These are phyloP conservation scores for Odocoileus virginianus DNA, from an alignment of 2,113 vertebrate species.

Conservation along the genomic window DNA sequence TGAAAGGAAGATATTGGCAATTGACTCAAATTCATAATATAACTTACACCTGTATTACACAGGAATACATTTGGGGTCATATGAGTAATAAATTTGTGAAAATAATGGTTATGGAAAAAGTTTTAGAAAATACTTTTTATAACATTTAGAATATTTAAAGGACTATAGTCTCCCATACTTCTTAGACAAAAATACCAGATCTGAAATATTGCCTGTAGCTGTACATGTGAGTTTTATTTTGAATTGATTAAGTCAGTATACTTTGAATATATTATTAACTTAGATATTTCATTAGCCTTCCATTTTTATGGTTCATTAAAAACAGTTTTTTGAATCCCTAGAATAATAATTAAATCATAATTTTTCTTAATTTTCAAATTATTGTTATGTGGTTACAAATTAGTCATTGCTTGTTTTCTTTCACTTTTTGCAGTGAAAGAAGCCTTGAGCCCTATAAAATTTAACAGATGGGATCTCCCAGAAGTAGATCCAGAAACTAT, in stretches of 20 bases:
- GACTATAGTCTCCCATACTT: not conserved
- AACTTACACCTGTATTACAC: not conserved
- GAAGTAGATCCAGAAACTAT: slow-evolving; percentile 91
- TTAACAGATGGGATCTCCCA: slow-evolving; percentile 92
- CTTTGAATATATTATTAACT: not conserved
- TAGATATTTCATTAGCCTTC: not conserved
- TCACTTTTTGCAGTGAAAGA: slow-evolving; percentile 83
- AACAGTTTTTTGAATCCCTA: slow-evolving; percentile 5
- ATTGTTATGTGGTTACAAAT: not conserved
- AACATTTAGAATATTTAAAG: not conserved
- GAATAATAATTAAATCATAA: slow-evolving; percentile 15
- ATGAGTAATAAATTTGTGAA: not conserved
- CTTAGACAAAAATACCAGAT: not conserved
- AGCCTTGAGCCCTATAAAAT: slow-evolving; percentile 89
- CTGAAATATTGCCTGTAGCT: not conserved
- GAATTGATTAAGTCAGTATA: not conserved
- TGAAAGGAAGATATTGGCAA: not conserved
- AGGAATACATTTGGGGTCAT: not conserved
- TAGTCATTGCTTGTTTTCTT: slow-evolving; percentile 23
- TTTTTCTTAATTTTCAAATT: slow-evolving; percentile 45
- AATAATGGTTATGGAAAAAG: not conserved
- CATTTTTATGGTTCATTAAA: slow-evolving; percentile 1
- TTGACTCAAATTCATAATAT: not conserved
- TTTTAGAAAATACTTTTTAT: not conserved
- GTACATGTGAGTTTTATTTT: not conserved